Percentiles rank a stretch among this genome's conserved stretches.
These are phyloP conservation scores for Nemotelus nigrinus DNA, from an alignment of 2,888 invertebrate species.

Conservation along the genomic window DNA sequence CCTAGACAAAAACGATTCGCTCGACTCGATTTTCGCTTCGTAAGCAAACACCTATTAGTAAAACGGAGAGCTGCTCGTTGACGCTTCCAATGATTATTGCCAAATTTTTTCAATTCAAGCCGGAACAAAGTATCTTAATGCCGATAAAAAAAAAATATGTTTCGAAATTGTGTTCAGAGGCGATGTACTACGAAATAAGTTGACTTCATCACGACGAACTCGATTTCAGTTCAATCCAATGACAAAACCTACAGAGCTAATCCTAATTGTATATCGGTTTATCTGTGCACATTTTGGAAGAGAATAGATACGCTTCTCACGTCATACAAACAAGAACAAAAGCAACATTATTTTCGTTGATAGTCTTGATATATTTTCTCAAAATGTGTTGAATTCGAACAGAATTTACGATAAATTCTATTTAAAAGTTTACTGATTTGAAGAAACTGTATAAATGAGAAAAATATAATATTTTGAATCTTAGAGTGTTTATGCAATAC, in stretches of 20 bases:
- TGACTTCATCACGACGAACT: not conserved
- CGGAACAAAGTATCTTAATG: not conserved
- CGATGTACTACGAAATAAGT: slow-evolving; percentile 1
- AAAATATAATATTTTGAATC: slow-evolving; percentile 46
- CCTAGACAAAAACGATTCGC: not conserved
- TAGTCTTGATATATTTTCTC: slow-evolving; percentile 12
- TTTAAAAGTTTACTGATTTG: slow-evolving; percentile 35
- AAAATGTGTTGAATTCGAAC: slow-evolving; percentile 27
- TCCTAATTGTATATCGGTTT: slow-evolving; percentile 20
- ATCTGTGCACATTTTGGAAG: slow-evolving; percentile 3
- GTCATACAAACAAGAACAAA: not conserved
- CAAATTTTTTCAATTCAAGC: slow-evolving; percentile 42
- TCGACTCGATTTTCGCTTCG: not conserved
- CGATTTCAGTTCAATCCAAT: not conserved
- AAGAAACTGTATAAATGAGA: slow-evolving; percentile 21
- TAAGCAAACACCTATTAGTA: not conserved
- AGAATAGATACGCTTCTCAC: not conserved
- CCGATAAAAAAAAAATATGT: slow-evolving; percentile 27
- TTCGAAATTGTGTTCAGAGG: slow-evolving; percentile 36
- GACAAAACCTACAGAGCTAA: not conserved
- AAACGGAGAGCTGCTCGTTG: slow-evolving; percentile 32
- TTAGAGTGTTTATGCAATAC: slow-evolving; percentile 49
- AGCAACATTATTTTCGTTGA: not conserved
- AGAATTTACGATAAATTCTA: slow-evolving; percentile 33
- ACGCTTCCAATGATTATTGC: slow-evolving; percentile 45